Evolutionary conservation across 2,888 invertebrate species (phyloP), one percentile per base, ranked within the genome.

Genomic region (Holacanthella duospinosa): DNA sequence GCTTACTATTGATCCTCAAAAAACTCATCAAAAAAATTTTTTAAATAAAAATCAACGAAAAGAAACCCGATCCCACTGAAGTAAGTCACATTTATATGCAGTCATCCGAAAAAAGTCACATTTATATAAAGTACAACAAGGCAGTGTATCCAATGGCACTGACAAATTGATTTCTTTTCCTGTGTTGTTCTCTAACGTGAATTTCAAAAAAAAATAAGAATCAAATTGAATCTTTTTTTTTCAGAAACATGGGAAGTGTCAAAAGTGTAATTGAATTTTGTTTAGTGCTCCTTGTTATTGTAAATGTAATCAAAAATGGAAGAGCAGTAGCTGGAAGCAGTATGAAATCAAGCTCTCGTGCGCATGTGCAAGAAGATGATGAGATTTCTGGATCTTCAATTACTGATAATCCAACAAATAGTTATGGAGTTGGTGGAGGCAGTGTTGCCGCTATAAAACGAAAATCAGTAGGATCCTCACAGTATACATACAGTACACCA

Each of bases 71-170:
- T n/a, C n/a, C n/a, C n/a, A n/a, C n/a, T n/a, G n/a, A 48, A 9
- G 48, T 48, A 48, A 48, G 48, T 48, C 48, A 48, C 48, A 48
- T 48, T 48, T 48, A 21, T 48, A 48, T 48, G 12, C 21, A 48
- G 19, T 48, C 48, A 21, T 9, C 21, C 48, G 21, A 21, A 21
- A 21, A 48, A n/a, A 48, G 4, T 21, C n/a, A 21, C 4, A 48
- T 21, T 48, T 48, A 48, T 48, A 48, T 48, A 48, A 48, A 48
- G 6, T 16, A n/a, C 4, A 4, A n/a, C 19, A 48, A 48, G 12
- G 4, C 21, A 4, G 4, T 9, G 48, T n/a, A 21, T 9, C 48
- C 21, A 9, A 48, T 48, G 48, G 4, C 21, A 48, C n/a, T 48
- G 21, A 48, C 9, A 36, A 36, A 36, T 36, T 36, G 36, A 36